Percentiles rank a stretch among this genome's conserved stretches.
Conservation (phyloP, 1,140 invertebrate genomes). For the Palaemon carinicauda region DNA sequence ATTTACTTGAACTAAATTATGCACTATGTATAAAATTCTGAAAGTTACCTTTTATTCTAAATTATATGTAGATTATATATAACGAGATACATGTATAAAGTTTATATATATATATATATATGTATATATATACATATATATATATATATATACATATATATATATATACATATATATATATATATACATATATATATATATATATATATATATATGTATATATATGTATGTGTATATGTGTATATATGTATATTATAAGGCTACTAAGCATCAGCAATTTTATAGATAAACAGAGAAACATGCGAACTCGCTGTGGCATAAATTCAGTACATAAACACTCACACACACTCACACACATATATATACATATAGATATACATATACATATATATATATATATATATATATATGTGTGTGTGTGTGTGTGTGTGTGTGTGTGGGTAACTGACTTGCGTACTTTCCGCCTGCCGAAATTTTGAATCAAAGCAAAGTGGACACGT, state of each 20-base stretch:
- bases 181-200: background rate
- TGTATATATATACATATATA: constrained; percentile 11
- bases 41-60: too few relatives aligned
- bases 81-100: too few relatives aligned
- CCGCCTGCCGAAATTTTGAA: too few relatives aligned
- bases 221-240: background rate
- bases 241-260: too few relatives aligned
- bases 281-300: too few relatives aligned
- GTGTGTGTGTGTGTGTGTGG: background rate
- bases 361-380: constrained; percentile 1
- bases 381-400: background rate
- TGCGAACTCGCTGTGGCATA: too few relatives aligned
- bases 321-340: too few relatives aligned
- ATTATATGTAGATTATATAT: too few relatives aligned
- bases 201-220: background rate
- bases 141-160: constrained; percentile 3
- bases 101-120: constrained; percentile 6
- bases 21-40: too few relatives aligned
- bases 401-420: background rate
- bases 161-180: constrained; percentile 1
- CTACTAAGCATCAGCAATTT: too few relatives aligned
- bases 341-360: constrained; percentile 5
- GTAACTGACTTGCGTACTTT: background rate
- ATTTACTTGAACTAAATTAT: too few relatives aligned
- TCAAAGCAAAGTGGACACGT: too few relatives aligned